phyloP scores from a whole-genome alignment of 2,888 invertebrate species.

The Hedya salicella region DNA sequence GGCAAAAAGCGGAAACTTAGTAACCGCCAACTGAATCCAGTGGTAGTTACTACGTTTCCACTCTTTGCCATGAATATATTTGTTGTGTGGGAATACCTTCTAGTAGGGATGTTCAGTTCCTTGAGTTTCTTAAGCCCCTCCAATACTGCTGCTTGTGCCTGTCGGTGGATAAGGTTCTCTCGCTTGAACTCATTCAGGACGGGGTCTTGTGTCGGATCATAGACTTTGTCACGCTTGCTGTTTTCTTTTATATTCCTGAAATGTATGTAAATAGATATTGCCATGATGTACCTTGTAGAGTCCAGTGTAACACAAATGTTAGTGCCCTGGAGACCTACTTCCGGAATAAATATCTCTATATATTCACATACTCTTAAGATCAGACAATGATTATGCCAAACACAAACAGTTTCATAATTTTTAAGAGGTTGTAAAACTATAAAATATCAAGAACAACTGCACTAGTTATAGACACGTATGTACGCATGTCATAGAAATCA shows the following conservation, averaged over 20 bases:
- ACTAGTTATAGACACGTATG: too few species aligned
- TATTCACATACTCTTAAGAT: too few species aligned
- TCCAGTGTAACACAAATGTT: too few species aligned
- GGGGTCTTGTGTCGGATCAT: constrained; percentile 89
- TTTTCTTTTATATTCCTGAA: constrained; percentile 84
- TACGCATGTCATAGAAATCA: too few species aligned
- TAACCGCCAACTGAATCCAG: too few species aligned
- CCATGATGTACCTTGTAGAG: not conserved
- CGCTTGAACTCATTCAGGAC: constrained; percentile 96
- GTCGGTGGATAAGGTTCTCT: constrained; percentile 94
- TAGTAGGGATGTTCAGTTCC: constrained; percentile 90
- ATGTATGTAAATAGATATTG: constrained; percentile 34
- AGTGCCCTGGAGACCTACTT: too few species aligned
- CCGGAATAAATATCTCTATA: too few species aligned
- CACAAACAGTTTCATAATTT: too few species aligned
- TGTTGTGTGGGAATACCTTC: constrained; percentile 72
- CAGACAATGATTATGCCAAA: too few species aligned
- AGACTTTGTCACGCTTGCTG: constrained; percentile 87
- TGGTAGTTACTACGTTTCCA: not conserved
- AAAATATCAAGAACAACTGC: too few species aligned
- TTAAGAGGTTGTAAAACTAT: too few species aligned
- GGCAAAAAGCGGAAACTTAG: too few species aligned
- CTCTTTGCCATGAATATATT: not conserved
- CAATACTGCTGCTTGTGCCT: constrained; percentile 94
- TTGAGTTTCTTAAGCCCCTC: constrained; percentile 92